phyloP scores from a whole-genome alignment of 2,113 vertebrate species.

The Cygnus atratus region DNA sequence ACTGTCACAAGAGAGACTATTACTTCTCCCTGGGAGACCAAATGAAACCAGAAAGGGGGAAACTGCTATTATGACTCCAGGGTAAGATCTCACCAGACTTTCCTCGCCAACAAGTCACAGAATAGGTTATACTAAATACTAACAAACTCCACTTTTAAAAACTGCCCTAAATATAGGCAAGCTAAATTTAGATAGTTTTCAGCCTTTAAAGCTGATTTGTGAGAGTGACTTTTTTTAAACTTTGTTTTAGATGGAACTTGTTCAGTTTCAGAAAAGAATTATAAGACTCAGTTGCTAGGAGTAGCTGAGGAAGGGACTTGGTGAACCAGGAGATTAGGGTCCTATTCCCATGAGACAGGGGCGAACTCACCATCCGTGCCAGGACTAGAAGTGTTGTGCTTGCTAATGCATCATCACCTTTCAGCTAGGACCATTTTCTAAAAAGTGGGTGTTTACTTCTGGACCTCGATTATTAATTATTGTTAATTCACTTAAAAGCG shows the following conservation, averaged over 20 bases:
- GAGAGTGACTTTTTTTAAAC: not conserved
- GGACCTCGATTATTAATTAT: not conserved
- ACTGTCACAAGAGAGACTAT: constrained; percentile 31
- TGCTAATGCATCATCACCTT: not conserved
- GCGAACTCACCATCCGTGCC: rapidly evolving
- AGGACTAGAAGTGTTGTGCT: not conserved
- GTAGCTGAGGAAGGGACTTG: not conserved
- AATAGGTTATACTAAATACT: not conserved
- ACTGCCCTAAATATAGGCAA: not conserved
- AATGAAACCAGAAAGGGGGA: constrained; percentile 57
- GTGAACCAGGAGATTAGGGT: not conserved
- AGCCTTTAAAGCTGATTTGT: not conserved
- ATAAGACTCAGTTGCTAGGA: not conserved
- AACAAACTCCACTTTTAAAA: not conserved
- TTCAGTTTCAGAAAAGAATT: not conserved
- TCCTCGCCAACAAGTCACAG: not conserved
- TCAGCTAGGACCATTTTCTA: not conserved
- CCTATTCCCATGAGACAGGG: not conserved
- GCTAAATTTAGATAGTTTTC: not conserved
- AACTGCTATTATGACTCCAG: constrained; percentile 38
- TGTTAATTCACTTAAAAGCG: not conserved
- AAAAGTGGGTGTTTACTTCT: not conserved
- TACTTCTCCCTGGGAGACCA: constrained; percentile 43
- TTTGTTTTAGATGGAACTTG: not conserved
- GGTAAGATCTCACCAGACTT: constrained; percentile 28